Percentiles rank a stretch among this genome's conserved stretches.
Conservation (phyloP, 2,797 vertebrate genomes). For the Mormyrops attenuatus region DNA sequence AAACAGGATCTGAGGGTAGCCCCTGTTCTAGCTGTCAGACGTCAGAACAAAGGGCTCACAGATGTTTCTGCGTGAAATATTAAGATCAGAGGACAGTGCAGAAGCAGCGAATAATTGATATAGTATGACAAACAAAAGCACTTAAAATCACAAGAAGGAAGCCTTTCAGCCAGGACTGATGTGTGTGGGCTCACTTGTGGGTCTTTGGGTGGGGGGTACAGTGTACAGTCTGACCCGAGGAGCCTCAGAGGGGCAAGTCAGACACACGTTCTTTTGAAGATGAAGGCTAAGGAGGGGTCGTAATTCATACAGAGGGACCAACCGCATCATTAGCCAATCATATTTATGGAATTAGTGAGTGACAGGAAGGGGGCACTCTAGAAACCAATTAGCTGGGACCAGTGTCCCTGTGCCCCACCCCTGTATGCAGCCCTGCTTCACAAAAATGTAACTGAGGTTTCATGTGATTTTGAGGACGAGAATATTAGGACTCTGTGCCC, state of each 20-base stretch:
- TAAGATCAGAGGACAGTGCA: constrained; percentile 48
- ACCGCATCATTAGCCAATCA: not conserved
- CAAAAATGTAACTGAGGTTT: no score
- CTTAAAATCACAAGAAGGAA: constrained; percentile 52
- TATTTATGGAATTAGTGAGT: not conserved
- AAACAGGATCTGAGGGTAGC: not conserved
- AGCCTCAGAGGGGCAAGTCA: constrained; percentile 1
- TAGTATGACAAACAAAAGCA: constrained; percentile 51
- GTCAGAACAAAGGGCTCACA: constrained; percentile 45
- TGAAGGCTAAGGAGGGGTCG: not conserved
- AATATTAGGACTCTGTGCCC: no score
- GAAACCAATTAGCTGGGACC: not conserved
- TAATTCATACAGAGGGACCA: not conserved
- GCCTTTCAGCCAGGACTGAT: constrained; percentile 44
- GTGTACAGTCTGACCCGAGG: constrained; percentile 12
- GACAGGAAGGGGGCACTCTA: not conserved
- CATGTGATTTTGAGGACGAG: no score
- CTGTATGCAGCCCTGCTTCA: not conserved
- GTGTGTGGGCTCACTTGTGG: constrained; percentile 20
- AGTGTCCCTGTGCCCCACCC: not conserved
- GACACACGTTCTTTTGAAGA: not conserved
- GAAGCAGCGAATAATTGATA: constrained; percentile 65
- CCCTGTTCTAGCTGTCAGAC: constrained; percentile 25
- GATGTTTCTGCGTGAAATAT: constrained; percentile 64
- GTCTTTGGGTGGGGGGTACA: not conserved